Base-by-base conservation (phyloP, 2,113 vertebrate genomes). In the Stegastes partitus region DNA sequence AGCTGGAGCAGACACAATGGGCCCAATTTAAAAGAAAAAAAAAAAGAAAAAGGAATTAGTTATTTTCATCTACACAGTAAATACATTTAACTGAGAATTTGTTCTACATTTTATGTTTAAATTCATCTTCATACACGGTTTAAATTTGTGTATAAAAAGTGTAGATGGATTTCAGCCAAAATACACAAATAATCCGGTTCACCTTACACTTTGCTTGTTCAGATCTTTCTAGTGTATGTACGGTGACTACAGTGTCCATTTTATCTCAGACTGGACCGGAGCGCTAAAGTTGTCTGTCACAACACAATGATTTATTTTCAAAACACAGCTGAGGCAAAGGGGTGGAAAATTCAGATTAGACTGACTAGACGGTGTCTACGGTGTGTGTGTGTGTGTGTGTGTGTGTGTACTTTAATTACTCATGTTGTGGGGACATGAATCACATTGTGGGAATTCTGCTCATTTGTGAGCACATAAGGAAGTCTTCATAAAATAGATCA, bases 231-330 rank as follows among this genome's bases (percentile, higher is more conserved):
- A 34, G 7, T 34, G 18, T 18, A 50, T 62, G 68, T 79, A 68
- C 79, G 21, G 31, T 10, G 71, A 67, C 64, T 53, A 65, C 26
- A 75, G 19, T 68, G 56, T 78, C 62, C 3, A 34, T 70, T 78
- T 70, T 18, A 58, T 65, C 54, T 73, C 19, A 57, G 34, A 77
- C 77, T 44, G 65, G 23, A 87, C 31, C 5, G 1, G 28, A 66
- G 37, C 50, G 1, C 23, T 42, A 5, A 70, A 86, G 87, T 92
- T 92, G 71, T 87, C 44, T 82, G 28, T 92, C 11, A 69, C 65
- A 92, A 94, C 90, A 92, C 5, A 47, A 68, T 54, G n/a, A 81
- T 83, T 70, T 94, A 90, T 94, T 93, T 91, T 73, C 91, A 90
- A 89, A 94, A 93, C 87, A 94, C 58, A 77, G 64, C 49, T 73